Percentiles rank a stretch among this genome's conserved stretches.
Conservation (phyloP, 35 echinoderm and acorn worm species). For the Anneissia japonica region DNA sequence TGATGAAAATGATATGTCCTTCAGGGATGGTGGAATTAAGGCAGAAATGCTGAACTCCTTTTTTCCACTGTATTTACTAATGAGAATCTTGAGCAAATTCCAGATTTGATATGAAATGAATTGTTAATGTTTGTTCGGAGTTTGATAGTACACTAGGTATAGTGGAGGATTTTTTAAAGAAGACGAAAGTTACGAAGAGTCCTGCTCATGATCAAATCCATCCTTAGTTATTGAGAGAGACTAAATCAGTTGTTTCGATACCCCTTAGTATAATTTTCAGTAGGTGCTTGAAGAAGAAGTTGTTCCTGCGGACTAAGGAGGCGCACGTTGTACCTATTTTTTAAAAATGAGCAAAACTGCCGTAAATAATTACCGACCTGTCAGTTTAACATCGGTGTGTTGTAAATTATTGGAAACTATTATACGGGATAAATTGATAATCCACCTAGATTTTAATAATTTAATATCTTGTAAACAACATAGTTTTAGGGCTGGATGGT, state of each 20-base stretch:
- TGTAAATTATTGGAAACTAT: background rate
- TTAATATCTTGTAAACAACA: background rate
- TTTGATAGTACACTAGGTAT: background rate
- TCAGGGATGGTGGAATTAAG: background rate
- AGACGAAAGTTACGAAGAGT: background rate
- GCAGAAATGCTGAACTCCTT: background rate
- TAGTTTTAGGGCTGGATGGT: background rate
- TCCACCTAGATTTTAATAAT: background rate
- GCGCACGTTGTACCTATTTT: background rate
- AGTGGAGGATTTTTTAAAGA: background rate
- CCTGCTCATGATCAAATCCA: background rate
- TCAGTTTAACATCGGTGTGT: background rate
- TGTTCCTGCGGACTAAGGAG: background rate
- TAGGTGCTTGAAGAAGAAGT: background rate
- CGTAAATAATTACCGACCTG: background rate
- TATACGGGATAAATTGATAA: background rate
- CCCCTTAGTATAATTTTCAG: background rate
- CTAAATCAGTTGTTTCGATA: background rate
- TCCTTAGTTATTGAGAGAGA: background rate
- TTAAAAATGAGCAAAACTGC: background rate
- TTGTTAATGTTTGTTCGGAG: background rate
- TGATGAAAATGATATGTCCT: too few species aligned
- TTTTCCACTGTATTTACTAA: background rate
- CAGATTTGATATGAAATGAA: background rate
- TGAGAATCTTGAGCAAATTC: background rate